Base-by-base conservation (phyloP, 30 jellyfish, hydroid and myxozoan species). In the Rhopilema esculentum region DNA sequence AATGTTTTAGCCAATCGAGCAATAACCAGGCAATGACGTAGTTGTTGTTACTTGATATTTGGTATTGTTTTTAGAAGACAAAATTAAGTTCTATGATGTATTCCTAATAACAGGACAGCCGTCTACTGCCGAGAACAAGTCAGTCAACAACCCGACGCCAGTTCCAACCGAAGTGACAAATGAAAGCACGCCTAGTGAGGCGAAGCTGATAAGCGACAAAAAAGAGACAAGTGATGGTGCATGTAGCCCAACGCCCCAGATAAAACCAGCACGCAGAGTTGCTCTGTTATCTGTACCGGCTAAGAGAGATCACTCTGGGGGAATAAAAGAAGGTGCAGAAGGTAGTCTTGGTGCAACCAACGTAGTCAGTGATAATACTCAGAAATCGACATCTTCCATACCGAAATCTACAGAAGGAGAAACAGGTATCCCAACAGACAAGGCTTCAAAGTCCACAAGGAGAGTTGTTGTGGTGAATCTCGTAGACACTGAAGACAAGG, bases 291-390 rank as follows among this genome's bases (percentile, higher is more conserved):
- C 93, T 1, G 61, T 84, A 18, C 74, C 93, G 27, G 75, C 50
- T n/a, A 84, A 84, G 57, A 62, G 93, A 53, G 82, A 71, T 21
- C 87, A 84, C 63, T 50, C 93, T 27, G 93, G 93, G 9, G 78
- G 30, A 8, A 19, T 76, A 22, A 84, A 84, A 57, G 66, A 29
- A 23, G 49, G 16, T 24, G 66, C 26, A 1, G 6, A 61, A 40
- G 57, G 57, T 2, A 12, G 6, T 40, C 12, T 12, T 2, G 57
- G 9, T 40, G 6, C 57, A 40, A 40, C 57, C 12, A 40, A 40
- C 12, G 12, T 40, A 40, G 57, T 12, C 57, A 40, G 12, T 40
- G 57, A 40, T n/a, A n/a, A n/a, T 12, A 40, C 57, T 40, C 6
- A 40, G 12, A 40, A 40, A 6, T 6, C 57, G 57, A 6, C 57